phyloP scores from a whole-genome alignment of 2,797 vertebrate species.

The Enteromius paludinosus region DNA sequence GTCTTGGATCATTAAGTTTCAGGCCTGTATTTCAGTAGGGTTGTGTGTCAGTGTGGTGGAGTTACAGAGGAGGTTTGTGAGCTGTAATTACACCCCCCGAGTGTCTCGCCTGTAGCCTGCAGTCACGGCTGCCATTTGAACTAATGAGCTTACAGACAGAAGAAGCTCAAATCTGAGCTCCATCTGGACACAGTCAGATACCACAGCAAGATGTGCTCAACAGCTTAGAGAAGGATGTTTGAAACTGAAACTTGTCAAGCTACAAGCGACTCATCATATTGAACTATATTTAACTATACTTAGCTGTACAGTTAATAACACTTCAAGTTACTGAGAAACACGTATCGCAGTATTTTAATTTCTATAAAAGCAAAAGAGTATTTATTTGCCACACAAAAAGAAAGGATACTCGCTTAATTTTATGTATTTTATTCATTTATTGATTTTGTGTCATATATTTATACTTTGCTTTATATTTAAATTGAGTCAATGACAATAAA shows the following conservation, averaged over 20 bases:
- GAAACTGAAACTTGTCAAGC: background rate
- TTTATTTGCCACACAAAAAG: background rate
- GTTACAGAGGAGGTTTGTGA: conserved; percentile 45
- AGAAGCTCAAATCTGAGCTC: conserved; percentile 58
- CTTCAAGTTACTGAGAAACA: background rate
- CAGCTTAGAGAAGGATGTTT: background rate
- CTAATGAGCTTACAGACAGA: conserved; percentile 68
- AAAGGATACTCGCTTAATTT: background rate
- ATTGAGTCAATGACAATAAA: background rate
- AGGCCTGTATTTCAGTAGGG: conserved; percentile 14
- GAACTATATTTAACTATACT: background rate
- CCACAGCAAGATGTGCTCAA: background rate
- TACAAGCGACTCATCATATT: background rate
- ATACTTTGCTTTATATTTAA: too few species aligned
- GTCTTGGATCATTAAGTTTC: conserved; percentile 41
- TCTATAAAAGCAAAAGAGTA: background rate
- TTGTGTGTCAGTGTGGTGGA: conserved; percentile 42
- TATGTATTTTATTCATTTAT: background rate
- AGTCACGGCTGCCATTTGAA: conserved; percentile 48
- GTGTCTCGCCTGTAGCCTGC: conserved; percentile 28
- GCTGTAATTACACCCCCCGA: conserved; percentile 28
- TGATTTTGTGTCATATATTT: too few species aligned
- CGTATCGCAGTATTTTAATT: background rate
- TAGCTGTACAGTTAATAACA: background rate
- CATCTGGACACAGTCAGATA: conserved; percentile 67